Base-by-base conservation (phyloP, 2,888 invertebrate species). In the Palloptera scutellata region DNA sequence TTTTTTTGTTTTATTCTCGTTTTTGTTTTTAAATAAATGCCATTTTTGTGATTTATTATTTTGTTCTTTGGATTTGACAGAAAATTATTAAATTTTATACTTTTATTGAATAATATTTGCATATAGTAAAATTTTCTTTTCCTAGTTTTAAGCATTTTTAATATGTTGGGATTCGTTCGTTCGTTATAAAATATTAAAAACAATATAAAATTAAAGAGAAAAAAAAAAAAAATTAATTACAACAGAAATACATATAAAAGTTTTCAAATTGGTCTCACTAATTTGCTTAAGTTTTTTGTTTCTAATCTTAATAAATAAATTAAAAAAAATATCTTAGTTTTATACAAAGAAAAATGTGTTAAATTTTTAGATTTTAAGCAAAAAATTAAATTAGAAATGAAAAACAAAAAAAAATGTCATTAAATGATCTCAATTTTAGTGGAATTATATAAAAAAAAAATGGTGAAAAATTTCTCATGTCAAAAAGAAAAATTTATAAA, bases 261-360 rank as follows among this genome's bases (percentile, higher is more conserved):
- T 80, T 80, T 82, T 83, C 84, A 80, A 83, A 83, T 83, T 83
- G 83, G 84, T 83, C 84, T 83, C 83, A 83, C 78, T 73, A 76
- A 67, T 70, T 65, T 71, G 68, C 69, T 60, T 69, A 68, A 66
- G 65, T 63, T 73, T 70, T 59, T 52, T 67, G 70, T 70, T 59
- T 72, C 71, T 71, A 73, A 70, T 66, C 30, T 30, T 70, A 57
- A 6, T 57, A 69, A 41, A n/a, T n/a, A n/a, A n/a, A n/a, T n/a
- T n/a, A n/a, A n/a, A n/a, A n/a, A n/a, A n/a, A n/a, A 15, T 66
- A 66, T 70, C 66, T 70, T 68, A 67, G 70, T n/a, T 48, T 48
- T n/a, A 15, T 15, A 15, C 10, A 8, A n/a, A n/a, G 48, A n/a
- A 69, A 73, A 73, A 68, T 73, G 72, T 73, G 70, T 72, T 61